These are phyloP conservation scores for Turdus rufiventris DNA, from an alignment of 2,113 vertebrate genomes.

Conservation along the genomic window DNA sequence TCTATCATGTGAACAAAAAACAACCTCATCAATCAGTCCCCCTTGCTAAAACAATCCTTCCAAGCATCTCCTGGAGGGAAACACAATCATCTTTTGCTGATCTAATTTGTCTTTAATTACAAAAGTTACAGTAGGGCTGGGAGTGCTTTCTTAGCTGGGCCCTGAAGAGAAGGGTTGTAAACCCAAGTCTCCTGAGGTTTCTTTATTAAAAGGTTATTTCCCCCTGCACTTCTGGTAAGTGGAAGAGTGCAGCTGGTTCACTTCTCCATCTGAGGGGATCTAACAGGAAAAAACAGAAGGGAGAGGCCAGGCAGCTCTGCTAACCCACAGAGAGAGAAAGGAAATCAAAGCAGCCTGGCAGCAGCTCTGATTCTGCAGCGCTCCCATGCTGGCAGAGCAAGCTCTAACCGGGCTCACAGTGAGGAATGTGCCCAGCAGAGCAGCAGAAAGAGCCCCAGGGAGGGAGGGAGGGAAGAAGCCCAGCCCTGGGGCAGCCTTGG, in stretches of 20 bases:
- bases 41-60: neutral
- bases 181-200: neutral
- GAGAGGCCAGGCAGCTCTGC: neutral
- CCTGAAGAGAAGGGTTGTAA: neutral
- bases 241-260: neutral
- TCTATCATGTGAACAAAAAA: neutral
- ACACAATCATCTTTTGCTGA: neutral
- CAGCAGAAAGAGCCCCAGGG: neutral
- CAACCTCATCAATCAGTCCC: neutral
- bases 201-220: constrained; percentile 22
- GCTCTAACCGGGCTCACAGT: neutral
- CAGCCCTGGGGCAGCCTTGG: neutral
- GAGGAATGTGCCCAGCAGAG: neutral
- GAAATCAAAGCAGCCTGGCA: constrained; percentile 1
- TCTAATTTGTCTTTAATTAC: constrained; percentile 40
- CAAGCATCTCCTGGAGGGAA: neutral
- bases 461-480: neutral
- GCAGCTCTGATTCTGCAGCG: neutral
- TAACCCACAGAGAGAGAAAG: neutral
- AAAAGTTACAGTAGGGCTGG: constrained; percentile 21
- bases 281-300: neutral
- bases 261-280: neutral
- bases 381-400: neutral
- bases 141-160: neutral
- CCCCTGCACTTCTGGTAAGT: neutral